A percentile compares a stretch with the other conserved stretches of the same genome.
phyloP scores from a whole-genome alignment of 2,113 vertebrate genomes.

The Thunnus thynnus region DNA sequence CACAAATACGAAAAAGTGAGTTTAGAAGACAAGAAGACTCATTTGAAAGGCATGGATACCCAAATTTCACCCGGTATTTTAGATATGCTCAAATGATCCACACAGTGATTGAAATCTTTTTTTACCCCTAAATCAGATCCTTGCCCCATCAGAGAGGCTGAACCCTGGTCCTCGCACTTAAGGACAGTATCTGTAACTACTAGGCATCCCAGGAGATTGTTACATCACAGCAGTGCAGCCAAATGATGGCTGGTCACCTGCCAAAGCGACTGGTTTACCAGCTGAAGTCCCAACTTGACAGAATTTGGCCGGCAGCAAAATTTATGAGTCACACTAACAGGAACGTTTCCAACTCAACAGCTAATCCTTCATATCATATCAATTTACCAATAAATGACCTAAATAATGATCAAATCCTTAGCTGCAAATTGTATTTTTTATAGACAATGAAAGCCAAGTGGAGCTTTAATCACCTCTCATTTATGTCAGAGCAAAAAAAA shows the following conservation, averaged over 20 bases:
- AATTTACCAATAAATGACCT: neutral
- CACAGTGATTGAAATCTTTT: neutral
- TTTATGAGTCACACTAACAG: slow-evolving; percentile 20
- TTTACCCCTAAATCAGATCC: neutral
- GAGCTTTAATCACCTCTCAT: neutral
- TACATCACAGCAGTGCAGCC: slow-evolving; percentile 17
- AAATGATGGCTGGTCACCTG: slow-evolving; percentile 39
- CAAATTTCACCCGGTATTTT: neutral
- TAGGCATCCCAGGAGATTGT: slow-evolving; percentile 4
- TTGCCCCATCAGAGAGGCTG: neutral
- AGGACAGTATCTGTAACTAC: neutral
- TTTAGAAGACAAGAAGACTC: neutral
- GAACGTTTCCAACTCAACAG: slow-evolving; percentile 9
- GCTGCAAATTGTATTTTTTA: neutral
- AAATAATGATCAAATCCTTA: neutral
- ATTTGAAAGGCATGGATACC: neutral
- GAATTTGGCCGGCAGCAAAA: slow-evolving; percentile 9
- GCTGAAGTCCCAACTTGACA: slow-evolving; percentile 22
- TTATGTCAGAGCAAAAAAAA: neutral
- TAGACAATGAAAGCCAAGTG: too few species aligned
- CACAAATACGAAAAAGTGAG: slow-evolving; percentile 12
- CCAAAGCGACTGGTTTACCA: slow-evolving; percentile 34
- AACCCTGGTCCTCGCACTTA: neutral
- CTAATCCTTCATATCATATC: slow-evolving; percentile 2
- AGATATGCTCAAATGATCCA: neutral